Evolutionary conservation across 2,888 invertebrate species (phyloP), one percentile per base, ranked within the genome.

Genomic region (Athalia circularis): DNA sequence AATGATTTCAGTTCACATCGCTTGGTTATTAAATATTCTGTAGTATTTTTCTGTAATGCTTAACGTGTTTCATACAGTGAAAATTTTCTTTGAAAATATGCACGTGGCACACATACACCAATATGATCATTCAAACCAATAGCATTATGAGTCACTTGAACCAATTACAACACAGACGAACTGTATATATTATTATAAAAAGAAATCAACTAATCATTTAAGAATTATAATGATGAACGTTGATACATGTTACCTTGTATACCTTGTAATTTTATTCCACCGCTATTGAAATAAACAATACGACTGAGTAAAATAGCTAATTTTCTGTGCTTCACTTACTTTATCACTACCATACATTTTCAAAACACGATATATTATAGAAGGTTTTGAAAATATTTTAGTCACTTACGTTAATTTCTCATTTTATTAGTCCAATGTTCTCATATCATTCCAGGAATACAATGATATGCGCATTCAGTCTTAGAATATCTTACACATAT

Each of bases 241-340:
- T 83, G 82, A 80, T 83, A 84, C 83, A 82, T 80, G 70, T 82
- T 85, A 80, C 83, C 84, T 84, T 86, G 84, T 85, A 86, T 84
- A 83, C 86, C 85, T 82, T 88, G 86, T 87, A 87, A 88, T 85
- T 86, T 87, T 85, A 87, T 87, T 87, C 86, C 84, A 86, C 82
- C 83, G 85, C 83, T 87, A 86, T 81, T 84, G 83, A 87, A 87
- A 87, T 87, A 88, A 88, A 87, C 81, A 85, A 85, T 82, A 77
- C 81, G 85, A 83, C 70, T 64, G 79, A 72, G 77, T 64, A 79
- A 77, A 79, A 81, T 65, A 77, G 79, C 62, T 68, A 74, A 74
- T 67, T 81, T 74, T 74, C 67, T 50, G 59, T 78, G 50, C 8
- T 65, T 13, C 8, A 74, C 65, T 65, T 54, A 77, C 65, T 78